These are phyloP conservation scores for Porites australiensis DNA, from an alignment of 64 coral and sea anemone genomes.

Conservation along the genomic window DNA sequence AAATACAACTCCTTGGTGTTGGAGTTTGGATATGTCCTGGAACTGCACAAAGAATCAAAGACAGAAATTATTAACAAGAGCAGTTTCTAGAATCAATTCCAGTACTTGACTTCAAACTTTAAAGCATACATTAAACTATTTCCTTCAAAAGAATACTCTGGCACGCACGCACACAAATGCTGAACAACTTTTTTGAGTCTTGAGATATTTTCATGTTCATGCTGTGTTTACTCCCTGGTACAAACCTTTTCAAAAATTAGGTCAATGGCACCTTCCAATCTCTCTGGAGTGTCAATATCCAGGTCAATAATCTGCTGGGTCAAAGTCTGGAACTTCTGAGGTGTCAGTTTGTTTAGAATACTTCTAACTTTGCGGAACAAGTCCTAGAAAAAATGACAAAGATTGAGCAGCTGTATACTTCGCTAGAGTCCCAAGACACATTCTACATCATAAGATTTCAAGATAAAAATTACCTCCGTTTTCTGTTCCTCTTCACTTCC, in stretches of 20 bases:
- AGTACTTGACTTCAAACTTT: too few species aligned
- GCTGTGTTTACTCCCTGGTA: not conserved
- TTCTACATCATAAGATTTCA: not conserved
- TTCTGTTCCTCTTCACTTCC: not conserved
- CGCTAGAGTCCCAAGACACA: too few species aligned
- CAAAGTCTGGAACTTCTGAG: slow-evolving; percentile 89
- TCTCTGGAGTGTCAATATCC: slow-evolving; percentile 87
- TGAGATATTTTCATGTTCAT: too few species aligned
- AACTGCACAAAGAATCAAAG: too few species aligned
- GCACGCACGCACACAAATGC: not conserved
- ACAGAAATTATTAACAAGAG: too few species aligned
- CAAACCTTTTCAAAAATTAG: slow-evolving; percentile 95
- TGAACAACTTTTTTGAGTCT: too few species aligned
- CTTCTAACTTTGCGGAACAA: slow-evolving; percentile 77
- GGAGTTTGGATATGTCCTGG: too few species aligned
- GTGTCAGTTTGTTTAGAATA: slow-evolving; percentile 96
- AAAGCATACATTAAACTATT: not conserved
- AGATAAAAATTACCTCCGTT: not conserved
- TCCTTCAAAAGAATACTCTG: not conserved
- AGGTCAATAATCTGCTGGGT: slow-evolving; percentile 81
- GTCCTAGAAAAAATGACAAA: slow-evolving; percentile 43
- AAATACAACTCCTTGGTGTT: too few species aligned
- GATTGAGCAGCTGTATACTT: too few species aligned
- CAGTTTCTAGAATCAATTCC: too few species aligned
- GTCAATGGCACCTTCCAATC: slow-evolving; percentile 87